phyloP scores from a whole-genome alignment of 1,140 invertebrate genomes.

The Neodiprion pinetum region DNA sequence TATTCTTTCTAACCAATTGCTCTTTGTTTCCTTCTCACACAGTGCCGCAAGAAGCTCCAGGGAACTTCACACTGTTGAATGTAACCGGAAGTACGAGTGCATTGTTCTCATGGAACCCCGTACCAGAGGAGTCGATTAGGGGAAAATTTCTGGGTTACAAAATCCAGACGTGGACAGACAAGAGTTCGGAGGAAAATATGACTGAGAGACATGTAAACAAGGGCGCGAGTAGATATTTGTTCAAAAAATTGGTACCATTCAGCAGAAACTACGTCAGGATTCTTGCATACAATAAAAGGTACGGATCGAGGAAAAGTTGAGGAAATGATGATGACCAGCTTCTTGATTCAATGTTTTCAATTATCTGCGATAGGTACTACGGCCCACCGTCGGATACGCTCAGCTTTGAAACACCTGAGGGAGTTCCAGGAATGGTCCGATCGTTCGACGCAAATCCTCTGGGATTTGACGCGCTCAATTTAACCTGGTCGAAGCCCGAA shows the following conservation, averaged over 20 bases:
- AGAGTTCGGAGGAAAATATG: slow-evolving; percentile 74
- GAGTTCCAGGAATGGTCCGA: slow-evolving; percentile 88
- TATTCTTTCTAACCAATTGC: background rate
- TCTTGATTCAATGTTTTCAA: too few species aligned
- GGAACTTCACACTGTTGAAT: slow-evolving; percentile 82
- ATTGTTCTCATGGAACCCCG: slow-evolving; percentile 82
- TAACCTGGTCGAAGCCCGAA: slow-evolving; percentile 92
- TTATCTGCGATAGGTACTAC: slow-evolving; percentile 67
- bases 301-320: slow-evolving; percentile 28
- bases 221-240: slow-evolving; percentile 74
- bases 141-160: slow-evolving; percentile 97
- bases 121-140: slow-evolving; percentile 75
- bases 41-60: slow-evolving; percentile 81
- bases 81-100: slow-evolving; percentile 80
- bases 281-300: slow-evolving; percentile 86
- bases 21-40: slow-evolving; percentile 34
- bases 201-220: slow-evolving; percentile 81
- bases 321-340: too few species aligned
- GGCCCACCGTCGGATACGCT: slow-evolving; percentile 90
- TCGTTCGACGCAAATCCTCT: slow-evolving; percentile 84
- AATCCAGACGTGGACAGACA: slow-evolving; percentile 93
- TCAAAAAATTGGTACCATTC: slow-evolving; percentile 88
- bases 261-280: slow-evolving; percentile 90
- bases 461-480: slow-evolving; percentile 85
- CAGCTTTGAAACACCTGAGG: slow-evolving; percentile 89